Conservation (phyloP, 2,113 vertebrate genomes). For the Maccullochella peelii region DNA sequence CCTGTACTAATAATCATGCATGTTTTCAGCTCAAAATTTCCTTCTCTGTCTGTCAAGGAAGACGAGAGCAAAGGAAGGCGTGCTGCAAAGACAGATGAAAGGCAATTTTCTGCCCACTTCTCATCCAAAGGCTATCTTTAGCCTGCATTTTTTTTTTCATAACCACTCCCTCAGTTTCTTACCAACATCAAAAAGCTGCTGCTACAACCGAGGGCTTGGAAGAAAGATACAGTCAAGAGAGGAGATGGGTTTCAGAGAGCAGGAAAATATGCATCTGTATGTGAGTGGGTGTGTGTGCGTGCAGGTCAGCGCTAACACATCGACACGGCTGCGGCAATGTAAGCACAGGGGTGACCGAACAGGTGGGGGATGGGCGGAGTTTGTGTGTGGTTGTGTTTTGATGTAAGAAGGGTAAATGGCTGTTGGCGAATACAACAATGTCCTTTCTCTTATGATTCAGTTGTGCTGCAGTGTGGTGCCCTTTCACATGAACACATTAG, state of each 20-base stretch:
- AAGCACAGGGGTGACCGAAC: constrained; percentile 10
- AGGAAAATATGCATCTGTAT: constrained; percentile 27
- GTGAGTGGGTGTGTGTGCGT: constrained; percentile 10
- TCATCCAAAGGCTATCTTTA: constrained; percentile 73
- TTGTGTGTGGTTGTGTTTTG: neutral
- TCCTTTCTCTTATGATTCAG: constrained; percentile 21
- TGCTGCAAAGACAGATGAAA: constrained; percentile 56
- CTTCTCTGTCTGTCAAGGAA: neutral
- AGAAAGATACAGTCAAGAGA: constrained; percentile 6
- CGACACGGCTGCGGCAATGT: neutral
- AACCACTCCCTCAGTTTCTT: constrained; percentile 52
- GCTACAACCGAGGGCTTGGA: constrained; percentile 25
- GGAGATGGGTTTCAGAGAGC: constrained; percentile 34
- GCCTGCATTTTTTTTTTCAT: constrained; percentile 49
- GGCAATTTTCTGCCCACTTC: constrained; percentile 60
- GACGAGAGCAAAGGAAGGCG: neutral
- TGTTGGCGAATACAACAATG: neutral
- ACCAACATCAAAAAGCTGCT: constrained; percentile 63
- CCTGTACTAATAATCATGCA: neutral
- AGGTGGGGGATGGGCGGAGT: constrained; percentile 12
- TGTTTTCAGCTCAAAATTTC: constrained; percentile 14
- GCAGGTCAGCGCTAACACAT: neutral
- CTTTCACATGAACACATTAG: constrained; percentile 43
- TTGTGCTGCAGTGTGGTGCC: constrained; percentile 1
- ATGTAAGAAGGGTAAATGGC: neutral